phyloP scores from a whole-genome alignment of 2,797 vertebrate species.

The Phoebastria nigripes region DNA sequence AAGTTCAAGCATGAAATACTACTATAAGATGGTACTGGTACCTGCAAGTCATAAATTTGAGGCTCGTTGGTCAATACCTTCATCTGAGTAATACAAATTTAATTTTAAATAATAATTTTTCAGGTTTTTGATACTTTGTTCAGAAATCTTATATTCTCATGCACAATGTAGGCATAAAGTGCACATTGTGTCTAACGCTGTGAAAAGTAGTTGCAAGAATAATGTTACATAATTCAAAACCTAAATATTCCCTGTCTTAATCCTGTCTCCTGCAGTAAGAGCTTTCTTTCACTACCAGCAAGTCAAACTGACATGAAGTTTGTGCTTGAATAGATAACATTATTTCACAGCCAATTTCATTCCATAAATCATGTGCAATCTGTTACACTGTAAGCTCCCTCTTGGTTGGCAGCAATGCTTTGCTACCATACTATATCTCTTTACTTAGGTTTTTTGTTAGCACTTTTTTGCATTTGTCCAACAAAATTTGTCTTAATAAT shows the following conservation, averaged over 20 bases:
- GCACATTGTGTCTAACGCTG: background rate
- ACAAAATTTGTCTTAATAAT: slow-evolving; percentile 23
- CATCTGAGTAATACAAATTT: background rate
- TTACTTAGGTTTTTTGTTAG: background rate
- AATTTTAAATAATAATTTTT: background rate
- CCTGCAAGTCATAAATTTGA: background rate
- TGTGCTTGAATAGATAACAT: slow-evolving; percentile 47
- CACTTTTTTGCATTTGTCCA: background rate
- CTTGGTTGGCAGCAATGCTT: background rate
- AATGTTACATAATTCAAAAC: background rate
- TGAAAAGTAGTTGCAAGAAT: background rate
- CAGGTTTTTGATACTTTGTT: background rate
- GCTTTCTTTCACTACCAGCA: background rate
- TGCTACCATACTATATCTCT: background rate
- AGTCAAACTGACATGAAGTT: background rate
- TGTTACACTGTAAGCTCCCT: slow-evolving; percentile 7
- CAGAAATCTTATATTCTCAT: background rate
- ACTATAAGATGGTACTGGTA: background rate
- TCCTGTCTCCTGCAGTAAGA: background rate
- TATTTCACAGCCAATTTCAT: slow-evolving; percentile 64
- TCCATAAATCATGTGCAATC: slow-evolving; percentile 23
- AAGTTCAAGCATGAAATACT: background rate
- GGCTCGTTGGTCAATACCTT: background rate
- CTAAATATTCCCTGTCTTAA: background rate
- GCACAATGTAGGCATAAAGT: background rate